Conservation (phyloP, 2,113 vertebrate species). For the Chamaetylas fuelleborni region DNA sequence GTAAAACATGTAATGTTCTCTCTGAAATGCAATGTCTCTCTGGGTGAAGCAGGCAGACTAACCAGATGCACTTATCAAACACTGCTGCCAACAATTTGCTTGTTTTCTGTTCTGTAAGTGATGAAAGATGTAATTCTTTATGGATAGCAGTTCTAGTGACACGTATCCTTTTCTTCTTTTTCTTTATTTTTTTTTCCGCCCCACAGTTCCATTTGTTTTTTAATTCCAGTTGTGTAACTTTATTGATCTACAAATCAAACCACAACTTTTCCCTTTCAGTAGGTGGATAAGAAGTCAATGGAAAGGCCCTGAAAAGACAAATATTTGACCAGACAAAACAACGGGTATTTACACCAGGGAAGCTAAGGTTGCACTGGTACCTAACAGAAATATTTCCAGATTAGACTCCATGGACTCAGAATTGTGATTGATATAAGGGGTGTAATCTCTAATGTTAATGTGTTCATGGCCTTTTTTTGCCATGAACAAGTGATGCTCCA, state of each 20-base stretch:
- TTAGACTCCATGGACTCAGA: not conserved
- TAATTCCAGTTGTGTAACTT: not conserved
- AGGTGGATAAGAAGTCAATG: not conserved
- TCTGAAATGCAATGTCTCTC: not conserved
- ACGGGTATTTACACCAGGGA: not conserved
- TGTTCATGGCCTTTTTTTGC: not conserved
- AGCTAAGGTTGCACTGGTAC: not conserved
- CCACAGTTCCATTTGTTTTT: not conserved
- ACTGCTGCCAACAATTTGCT: not conserved
- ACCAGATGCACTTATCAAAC: not conserved
- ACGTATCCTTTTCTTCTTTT: not conserved
- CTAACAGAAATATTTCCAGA: not conserved
- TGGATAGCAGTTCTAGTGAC: not conserved
- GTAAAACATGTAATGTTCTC: not conserved
- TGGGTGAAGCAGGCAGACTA: not conserved
- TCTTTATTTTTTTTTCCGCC: rapidly evolving
- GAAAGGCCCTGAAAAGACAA: not conserved
- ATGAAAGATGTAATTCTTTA: not conserved
- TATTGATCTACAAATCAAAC: not conserved
- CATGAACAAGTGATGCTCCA: not conserved
- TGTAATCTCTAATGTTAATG: not conserved
- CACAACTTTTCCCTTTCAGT: not conserved
- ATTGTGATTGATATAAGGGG: not conserved
- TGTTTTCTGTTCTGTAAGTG: not conserved
- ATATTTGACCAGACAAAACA: not conserved